Base-by-base conservation (phyloP, 30 jellyfish, hydroid and myxozoan species). In the Cassiopea xamachana region DNA sequence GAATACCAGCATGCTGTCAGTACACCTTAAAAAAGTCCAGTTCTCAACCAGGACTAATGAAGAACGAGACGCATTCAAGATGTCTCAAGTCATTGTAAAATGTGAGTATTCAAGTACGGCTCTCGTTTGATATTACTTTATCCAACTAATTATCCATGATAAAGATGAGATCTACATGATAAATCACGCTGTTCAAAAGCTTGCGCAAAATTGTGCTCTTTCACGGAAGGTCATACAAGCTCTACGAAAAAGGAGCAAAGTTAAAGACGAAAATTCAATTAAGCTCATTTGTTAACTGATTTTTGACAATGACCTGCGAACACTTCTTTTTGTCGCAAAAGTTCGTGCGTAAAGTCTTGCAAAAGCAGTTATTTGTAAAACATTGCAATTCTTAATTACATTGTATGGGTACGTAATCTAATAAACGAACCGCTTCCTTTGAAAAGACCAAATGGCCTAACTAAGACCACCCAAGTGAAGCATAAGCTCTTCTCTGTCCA, bases 381-480 rank as follows among this genome's bases (percentile, higher is more conserved):
- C 93, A 86, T 49, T 74, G 88, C 71, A 84, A 59, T 45, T 48
- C 70, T 68, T 16, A 70, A 16, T 71, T 39, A 60, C 49, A 27
- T 74, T 46, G 77, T 18, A 43, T 7, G 80, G 18, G 12, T 60
- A 16, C 69, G 79, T 74, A 72, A 72, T 73, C 92, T 43, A 48
- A 61, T 71, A 58, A 82, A 72, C 45, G 68, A 46, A n/a, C 86
- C 92, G 86, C 86, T 73, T 60, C 48, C 49, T 71, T 74, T 48
- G 69, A 72, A 44, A 58, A 2, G 10, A 60, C 13, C 49, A 80
- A 18, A 58, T 39, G 80, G 60, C 69, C 86, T 55, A 84, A 73
- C 16, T 59, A 18, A 50, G 92, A 86, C 93, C 82, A 82, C 90
- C 90, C 75, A 45, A 17, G 90, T 12, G 90, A 82, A 82, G 90